A percentile compares a stretch with the other conserved stretches of the same genome.
These are phyloP conservation scores for Hipparchia sbordonii DNA, from an alignment of 2,888 invertebrate species.

Conservation along the genomic window DNA sequence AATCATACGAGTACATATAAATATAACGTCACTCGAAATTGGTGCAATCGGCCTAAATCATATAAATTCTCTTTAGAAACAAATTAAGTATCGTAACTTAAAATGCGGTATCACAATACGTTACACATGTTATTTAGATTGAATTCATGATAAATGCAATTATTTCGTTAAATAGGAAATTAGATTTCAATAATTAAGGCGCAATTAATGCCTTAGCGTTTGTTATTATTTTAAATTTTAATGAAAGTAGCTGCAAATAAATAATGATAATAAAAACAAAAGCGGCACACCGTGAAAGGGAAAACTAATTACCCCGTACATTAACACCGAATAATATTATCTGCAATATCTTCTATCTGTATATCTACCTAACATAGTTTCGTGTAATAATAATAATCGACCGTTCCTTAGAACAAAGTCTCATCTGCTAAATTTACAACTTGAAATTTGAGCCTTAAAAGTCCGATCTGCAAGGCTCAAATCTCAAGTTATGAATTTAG, in stretches of 20 bases:
- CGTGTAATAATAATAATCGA: not conserved
- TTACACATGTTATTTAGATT: not conserved
- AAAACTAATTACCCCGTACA: conserved; percentile 35
- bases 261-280: not conserved
- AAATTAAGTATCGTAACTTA: no score
- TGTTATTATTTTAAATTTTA: not conserved
- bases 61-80: no score
- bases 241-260: not conserved
- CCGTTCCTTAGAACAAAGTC: no score
- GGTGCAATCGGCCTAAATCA: no score
- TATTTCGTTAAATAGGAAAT: not conserved
- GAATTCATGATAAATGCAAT: not conserved
- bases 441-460: no score
- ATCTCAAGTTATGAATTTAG: no score
- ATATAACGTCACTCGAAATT: no score
- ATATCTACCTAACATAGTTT: not conserved
- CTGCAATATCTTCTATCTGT: conserved; percentile 1
- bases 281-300: conserved; percentile 31
- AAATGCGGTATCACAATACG: no score
- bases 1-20: no score
- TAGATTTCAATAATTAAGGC: not conserved
- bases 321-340: conserved; percentile 18
- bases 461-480: no score
- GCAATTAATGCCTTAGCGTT: not conserved
- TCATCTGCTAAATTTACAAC: no score